phyloP scores from a whole-genome alignment of 2,113 vertebrate species.

The Oplegnathus fasciatus region DNA sequence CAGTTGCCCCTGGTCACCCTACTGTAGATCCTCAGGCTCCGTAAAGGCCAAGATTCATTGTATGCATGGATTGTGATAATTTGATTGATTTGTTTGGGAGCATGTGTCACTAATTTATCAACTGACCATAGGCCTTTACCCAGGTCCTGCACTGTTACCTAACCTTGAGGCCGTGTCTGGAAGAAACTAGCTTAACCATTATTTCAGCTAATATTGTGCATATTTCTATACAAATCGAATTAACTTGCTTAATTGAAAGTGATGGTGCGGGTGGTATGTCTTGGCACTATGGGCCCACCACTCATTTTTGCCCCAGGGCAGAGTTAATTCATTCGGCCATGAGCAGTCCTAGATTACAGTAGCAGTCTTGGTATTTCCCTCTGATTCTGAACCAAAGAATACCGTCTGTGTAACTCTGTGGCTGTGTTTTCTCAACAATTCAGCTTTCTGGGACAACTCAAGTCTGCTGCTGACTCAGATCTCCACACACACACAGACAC shows the following conservation, averaged over 20 bases:
- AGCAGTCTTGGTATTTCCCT: slow-evolving; percentile 22
- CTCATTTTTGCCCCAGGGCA: neutral
- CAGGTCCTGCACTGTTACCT: neutral
- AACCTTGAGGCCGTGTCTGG: neutral
- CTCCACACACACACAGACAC: neutral
- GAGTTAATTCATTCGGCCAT: neutral
- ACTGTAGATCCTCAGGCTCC: neutral
- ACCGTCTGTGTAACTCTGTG: slow-evolving; percentile 15
- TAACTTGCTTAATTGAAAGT: neutral
- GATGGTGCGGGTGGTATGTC: too few relatives aligned
- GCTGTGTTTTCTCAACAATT: slow-evolving; percentile 21
- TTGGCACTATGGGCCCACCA: neutral
- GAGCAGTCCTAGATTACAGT: slow-evolving; percentile 4
- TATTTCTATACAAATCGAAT: neutral
- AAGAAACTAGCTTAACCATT: neutral
- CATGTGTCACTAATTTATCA: neutral
- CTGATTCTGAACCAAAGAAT: slow-evolving; percentile 12
- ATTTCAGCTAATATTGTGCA: neutral
- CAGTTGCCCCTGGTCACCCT: neutral
- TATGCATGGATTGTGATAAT: neutral
- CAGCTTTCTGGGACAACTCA: neutral
- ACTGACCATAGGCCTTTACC: neutral
- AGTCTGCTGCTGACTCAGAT: slow-evolving; percentile 19
- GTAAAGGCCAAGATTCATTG: neutral
- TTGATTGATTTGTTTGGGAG: neutral